Evolutionary conservation across 2,113 vertebrate species (phyloP), one percentile per base, ranked within the genome.

Genomic region (Perognathus longimembris): DNA sequence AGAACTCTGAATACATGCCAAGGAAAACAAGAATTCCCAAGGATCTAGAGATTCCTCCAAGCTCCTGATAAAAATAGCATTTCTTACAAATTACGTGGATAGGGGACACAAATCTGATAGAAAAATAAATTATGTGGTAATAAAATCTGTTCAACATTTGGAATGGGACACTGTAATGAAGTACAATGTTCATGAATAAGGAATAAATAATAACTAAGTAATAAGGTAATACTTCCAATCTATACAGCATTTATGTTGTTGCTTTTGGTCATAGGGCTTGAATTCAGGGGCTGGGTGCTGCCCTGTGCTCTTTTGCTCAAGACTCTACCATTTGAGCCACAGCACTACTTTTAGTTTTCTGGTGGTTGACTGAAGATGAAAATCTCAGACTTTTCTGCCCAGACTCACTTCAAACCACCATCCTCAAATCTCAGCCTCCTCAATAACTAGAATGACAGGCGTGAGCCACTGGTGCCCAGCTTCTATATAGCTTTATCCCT

Each of bases 121-220:
- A 40, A 74, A 63, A 93, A n/a, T 4, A 78, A 70, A 85, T 50
- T 3, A 63, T 36, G 40, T 57, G 34, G 9, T 76, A 15, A 10
- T 64, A 77, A 84, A 57, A 26, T 28, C 86, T 91, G 24, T 40
- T 93, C 10, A 85, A 75, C 40, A 91, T 90, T 81, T 36, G 69
- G 57, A 28, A 83, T 34, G 9, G 59, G 34, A 84, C 24, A 87
- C 10, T 64, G 20, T 61, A 59, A 40, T 69, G 70, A 84, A 84
- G 64, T 45, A 12, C 7, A 45, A 21, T 34, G 34, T 70, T 6
- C 22, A 59, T 30, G 40, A 71, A 81, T 54, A 40, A 34, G 36
- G 22, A 64, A 45, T 64, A 4, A n/a, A 84, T 21, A 85, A 28
- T 50, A 73, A 77, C 24, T 66, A 80, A 90, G 40, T 63, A 76